These are phyloP conservation scores for Drosophila setifemur DNA, from an alignment of 1,140 invertebrate species.

Conservation along the genomic window DNA sequence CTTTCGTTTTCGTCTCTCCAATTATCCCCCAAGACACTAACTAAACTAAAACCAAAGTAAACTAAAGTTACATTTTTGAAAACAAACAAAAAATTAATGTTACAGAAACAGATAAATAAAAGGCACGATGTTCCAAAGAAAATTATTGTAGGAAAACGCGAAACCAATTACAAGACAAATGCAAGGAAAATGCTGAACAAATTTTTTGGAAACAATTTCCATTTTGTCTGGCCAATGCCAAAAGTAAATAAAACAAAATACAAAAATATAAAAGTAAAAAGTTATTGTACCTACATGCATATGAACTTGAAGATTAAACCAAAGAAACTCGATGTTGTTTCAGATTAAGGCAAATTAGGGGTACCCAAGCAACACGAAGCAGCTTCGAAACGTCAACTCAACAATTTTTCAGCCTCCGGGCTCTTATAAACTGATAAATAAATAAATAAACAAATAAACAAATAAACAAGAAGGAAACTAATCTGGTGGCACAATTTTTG, in stretches of 20 bases:
- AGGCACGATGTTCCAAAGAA: slow-evolving; percentile 72
- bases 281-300: slow-evolving; percentile 71
- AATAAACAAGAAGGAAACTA: slow-evolving; percentile 47
- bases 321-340: slow-evolving; percentile 73
- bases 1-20: slow-evolving; percentile 6
- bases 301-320: slow-evolving; percentile 43
- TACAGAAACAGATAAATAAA: slow-evolving; percentile 48
- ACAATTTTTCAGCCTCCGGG: slow-evolving; percentile 57
- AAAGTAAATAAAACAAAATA: slow-evolving; percentile 39
- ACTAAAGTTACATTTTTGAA: slow-evolving; percentile 60
- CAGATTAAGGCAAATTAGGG: slow-evolving; percentile 64
- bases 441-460: slow-evolving; percentile 42
- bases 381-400: slow-evolving; percentile 63
- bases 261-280: slow-evolving; percentile 13
- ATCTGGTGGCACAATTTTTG: slow-evolving; percentile 79
- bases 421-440: slow-evolving; percentile 63
- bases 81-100: slow-evolving; percentile 57
- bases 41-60: slow-evolving; percentile 21
- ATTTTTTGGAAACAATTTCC: slow-evolving; percentile 64
- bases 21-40: slow-evolving; percentile 28
- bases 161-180: slow-evolving; percentile 61
- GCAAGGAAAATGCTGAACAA: slow-evolving; percentile 70
- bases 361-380: slow-evolving; percentile 66
- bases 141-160: slow-evolving; percentile 64
- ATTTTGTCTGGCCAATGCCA: slow-evolving; percentile 73